A percentile compares a stretch with the other conserved stretches of the same genome.
These are phyloP conservation scores for Wasmannia auropunctata DNA, from an alignment of 1,140 invertebrate genomes.

Conservation along the genomic window DNA sequence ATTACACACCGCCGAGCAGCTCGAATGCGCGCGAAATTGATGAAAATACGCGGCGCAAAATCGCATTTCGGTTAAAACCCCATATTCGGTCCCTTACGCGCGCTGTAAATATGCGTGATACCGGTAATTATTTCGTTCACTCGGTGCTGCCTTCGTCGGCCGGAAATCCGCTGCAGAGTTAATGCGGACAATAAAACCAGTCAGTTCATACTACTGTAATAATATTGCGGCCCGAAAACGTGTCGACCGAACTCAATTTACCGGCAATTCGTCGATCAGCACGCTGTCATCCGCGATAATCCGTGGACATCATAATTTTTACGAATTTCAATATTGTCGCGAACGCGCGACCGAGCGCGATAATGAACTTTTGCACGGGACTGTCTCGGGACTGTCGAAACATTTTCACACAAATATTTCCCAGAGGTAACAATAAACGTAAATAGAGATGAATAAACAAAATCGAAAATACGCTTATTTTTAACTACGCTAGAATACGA, in stretches of 20 bases:
- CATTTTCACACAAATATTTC: background rate
- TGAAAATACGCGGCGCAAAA: constrained; percentile 45
- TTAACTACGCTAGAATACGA: background rate
- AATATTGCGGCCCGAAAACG: constrained; percentile 46
- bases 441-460: background rate
- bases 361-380: constrained; percentile 9
- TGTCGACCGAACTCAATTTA: constrained; percentile 41
- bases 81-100: constrained; percentile 26
- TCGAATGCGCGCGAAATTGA: constrained; percentile 53
- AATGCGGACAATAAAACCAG: constrained; percentile 49
- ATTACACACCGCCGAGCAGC: constrained; percentile 22
- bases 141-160: constrained; percentile 13
- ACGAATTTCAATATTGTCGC: constrained; percentile 6
- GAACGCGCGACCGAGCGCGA: background rate
- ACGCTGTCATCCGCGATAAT: constrained; percentile 15
- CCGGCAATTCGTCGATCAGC: constrained; percentile 44
- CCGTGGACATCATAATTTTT: constrained; percentile 38
- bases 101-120: constrained; percentile 56
- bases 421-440: background rate
- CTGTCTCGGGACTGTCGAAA: background rate
- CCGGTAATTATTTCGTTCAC: constrained; percentile 53
- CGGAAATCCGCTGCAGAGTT: constrained; percentile 53
- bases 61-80: constrained; percentile 34
- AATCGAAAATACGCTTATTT: background rate
- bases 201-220: constrained; percentile 25